phyloP scores from a whole-genome alignment of 2,888 invertebrate species.

The Pheosia tremula region DNA sequence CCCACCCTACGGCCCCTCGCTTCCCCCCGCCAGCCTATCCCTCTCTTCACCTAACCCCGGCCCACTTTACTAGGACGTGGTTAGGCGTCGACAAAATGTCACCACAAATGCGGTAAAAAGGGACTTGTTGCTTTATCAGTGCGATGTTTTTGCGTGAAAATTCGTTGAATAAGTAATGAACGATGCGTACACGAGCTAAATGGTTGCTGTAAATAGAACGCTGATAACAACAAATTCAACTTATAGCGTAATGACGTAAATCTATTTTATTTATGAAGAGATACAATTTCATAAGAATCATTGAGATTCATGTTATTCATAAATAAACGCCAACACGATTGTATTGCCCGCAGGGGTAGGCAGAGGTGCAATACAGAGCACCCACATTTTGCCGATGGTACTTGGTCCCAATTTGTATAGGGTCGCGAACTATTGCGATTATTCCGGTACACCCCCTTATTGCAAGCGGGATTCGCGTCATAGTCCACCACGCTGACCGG shows the following conservation, averaged over 20 bases:
- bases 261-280: too few species aligned
- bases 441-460: too few species aligned
- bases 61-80: slow-evolving; percentile 41
- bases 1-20: slow-evolving; percentile 8
- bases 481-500: too few species aligned
- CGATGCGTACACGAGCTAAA: slow-evolving; percentile 32
- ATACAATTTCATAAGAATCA: too few species aligned
- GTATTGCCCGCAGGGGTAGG: too few species aligned
- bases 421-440: too few species aligned
- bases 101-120: slow-evolving; percentile 72
- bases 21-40: slow-evolving; percentile 10
- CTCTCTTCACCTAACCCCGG: slow-evolving; percentile 8
- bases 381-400: too few species aligned
- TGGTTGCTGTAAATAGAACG: slow-evolving; percentile 31
- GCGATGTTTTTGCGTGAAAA: slow-evolving; percentile 64
- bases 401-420: too few species aligned
- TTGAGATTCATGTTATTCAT: too few species aligned
- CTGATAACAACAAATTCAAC: slow-evolving; percentile 14
- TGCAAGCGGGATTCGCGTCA: too few species aligned
- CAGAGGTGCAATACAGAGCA: too few species aligned
- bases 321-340: too few species aligned
- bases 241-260: background rate
- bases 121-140: slow-evolving; percentile 80
- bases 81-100: slow-evolving; percentile 62
- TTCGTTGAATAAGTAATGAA: slow-evolving; percentile 54